These are phyloP conservation scores for Ageneiosus marmoratus DNA, from an alignment of 2,113 vertebrate species.

Conservation along the genomic window DNA sequence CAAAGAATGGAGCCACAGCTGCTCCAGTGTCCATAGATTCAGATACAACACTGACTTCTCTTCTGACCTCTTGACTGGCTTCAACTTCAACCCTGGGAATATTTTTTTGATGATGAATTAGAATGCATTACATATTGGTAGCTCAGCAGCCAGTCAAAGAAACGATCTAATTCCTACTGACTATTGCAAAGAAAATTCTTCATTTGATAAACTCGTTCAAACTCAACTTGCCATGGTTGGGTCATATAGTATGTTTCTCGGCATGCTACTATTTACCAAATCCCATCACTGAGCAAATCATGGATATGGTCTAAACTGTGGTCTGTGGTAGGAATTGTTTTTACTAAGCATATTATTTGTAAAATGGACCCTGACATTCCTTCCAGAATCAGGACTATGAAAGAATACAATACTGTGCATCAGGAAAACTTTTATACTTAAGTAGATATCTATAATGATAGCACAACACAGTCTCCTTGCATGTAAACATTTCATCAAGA, in stretches of 20 bases:
- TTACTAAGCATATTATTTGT: neutral
- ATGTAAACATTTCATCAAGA: neutral
- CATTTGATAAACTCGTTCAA: neutral
- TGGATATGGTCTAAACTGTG: neutral
- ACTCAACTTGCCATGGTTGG: neutral
- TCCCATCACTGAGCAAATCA: neutral
- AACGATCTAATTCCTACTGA: neutral
- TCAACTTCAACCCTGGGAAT: slow-evolving; percentile 74
- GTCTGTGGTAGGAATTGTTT: neutral
- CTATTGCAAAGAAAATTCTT: neutral
- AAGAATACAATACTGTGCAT: neutral
- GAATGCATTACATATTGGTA: neutral
- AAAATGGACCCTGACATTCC: neutral
- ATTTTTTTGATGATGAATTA: neutral
- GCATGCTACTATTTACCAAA: neutral
- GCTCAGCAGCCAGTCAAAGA: neutral
- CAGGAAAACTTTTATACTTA: neutral
- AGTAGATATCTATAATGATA: neutral
- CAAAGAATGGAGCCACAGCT: slow-evolving; percentile 82
- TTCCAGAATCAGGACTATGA: neutral
- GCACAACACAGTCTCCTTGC: neutral
- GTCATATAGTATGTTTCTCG: neutral
- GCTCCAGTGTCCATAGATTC: slow-evolving; percentile 75
- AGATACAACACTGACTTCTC: slow-evolving; percentile 70
- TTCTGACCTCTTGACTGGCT: slow-evolving; percentile 77